Evolutionary conservation across 1,140 invertebrate species (phyloP).

Genomic region (Hylaeus volcanicus): DNA sequence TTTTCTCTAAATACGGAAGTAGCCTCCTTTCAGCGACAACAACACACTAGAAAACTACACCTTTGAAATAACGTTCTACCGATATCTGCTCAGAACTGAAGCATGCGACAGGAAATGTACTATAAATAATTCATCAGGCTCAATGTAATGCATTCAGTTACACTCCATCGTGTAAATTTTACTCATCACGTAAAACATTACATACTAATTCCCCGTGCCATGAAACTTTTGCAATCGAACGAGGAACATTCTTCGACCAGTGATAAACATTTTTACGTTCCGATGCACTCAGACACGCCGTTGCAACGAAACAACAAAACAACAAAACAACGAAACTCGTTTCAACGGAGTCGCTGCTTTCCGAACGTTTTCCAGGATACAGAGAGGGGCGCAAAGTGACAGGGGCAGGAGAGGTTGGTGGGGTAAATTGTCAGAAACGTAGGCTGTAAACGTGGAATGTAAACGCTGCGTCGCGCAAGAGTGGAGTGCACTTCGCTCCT

Average conservation of each 20-base stretch:
- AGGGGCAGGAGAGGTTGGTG: background rate
- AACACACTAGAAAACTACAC: too few relatives aligned
- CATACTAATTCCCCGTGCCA: too few relatives aligned
- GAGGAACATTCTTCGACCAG: background rate
- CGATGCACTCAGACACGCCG: conserved; percentile 12
- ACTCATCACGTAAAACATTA: background rate
- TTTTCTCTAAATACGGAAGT: too few relatives aligned
- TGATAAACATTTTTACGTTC: conserved; percentile 4
- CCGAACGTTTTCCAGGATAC: conserved; percentile 12
- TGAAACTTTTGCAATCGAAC: background rate
- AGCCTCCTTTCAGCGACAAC: too few relatives aligned
- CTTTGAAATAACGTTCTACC: too few relatives aligned
- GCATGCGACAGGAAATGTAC: too few relatives aligned
- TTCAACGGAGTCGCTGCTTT: conserved; percentile 4
- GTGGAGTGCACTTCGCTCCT: conserved; percentile 16
- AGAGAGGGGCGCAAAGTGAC: background rate
- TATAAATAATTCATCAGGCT: too few relatives aligned
- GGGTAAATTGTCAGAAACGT: conserved; percentile 33
- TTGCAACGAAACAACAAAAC: background rate
- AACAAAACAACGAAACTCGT: conserved; percentile 28
- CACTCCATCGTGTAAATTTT: background rate
- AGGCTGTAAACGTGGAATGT: conserved; percentile 25
- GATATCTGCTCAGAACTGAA: too few relatives aligned
- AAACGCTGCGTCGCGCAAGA: conserved; percentile 19
- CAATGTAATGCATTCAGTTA: too few relatives aligned